phyloP scores from a whole-genome alignment of 2,797 vertebrate genomes.

The Sebastiscus tertius region DNA sequence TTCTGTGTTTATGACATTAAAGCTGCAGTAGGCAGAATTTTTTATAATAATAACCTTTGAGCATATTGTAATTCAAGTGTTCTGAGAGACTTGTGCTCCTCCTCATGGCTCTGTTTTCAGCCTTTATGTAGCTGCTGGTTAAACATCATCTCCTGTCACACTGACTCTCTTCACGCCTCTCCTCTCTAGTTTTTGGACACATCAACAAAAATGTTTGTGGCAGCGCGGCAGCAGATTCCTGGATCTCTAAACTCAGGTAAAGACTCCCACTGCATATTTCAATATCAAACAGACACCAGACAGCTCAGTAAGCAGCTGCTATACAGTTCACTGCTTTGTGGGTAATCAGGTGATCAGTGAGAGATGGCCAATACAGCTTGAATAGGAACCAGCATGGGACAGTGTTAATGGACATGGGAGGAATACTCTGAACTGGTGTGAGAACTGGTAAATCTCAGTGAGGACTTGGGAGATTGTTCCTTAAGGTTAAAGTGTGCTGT shows the following conservation, averaged over 20 bases:
- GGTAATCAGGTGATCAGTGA: too few relatives aligned
- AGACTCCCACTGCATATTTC: neutral
- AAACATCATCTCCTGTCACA: neutral
- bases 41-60: too few relatives aligned
- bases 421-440: neutral
- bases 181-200: slow-evolving; percentile 93
- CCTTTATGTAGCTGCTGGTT: too few relatives aligned
- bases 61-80: too few relatives aligned
- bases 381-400: neutral
- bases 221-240: slow-evolving; percentile 86
- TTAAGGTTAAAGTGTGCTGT: neutral
- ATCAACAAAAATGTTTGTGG: slow-evolving; percentile 90
- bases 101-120: too few relatives aligned
- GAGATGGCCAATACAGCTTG: neutral
- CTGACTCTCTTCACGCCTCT: neutral
- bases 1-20: neutral
- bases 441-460: too few relatives aligned
- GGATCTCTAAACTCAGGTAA: slow-evolving; percentile 85
- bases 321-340: neutral
- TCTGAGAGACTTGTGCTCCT: too few relatives aligned
- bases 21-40: too few relatives aligned
- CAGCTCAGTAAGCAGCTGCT: neutral
- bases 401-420: neutral
- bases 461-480: too few relatives aligned
- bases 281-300: neutral